Conservation (phyloP, 23 tunicate genomes). For the Phallusia fumigata region DNA sequence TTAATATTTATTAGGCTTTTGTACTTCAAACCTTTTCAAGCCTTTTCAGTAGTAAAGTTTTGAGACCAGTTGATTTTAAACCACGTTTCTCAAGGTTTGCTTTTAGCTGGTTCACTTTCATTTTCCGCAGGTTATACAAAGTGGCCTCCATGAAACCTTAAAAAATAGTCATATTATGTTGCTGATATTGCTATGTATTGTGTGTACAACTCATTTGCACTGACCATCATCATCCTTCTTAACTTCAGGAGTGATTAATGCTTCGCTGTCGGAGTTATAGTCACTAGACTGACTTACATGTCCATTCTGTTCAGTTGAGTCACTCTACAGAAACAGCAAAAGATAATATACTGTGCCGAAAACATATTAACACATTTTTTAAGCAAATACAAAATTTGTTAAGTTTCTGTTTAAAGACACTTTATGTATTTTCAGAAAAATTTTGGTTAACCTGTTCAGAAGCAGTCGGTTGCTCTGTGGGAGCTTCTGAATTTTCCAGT, state of each 20-base stretch:
- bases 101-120: conserved; percentile 74
- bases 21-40: conserved; percentile 85
- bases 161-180: background rate
- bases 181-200: too few species aligned
- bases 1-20: too few species aligned
- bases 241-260: conserved; percentile 42
- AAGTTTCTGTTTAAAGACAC: too few species aligned
- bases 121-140: conserved; percentile 76
- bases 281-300: conserved; percentile 17
- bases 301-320: conserved; percentile 25
- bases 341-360: background rate
- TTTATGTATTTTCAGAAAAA: too few species aligned
- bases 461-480: background rate
- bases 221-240: conserved; percentile 37
- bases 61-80: conserved; percentile 63
- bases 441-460: conserved; percentile 4
- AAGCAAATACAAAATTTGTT: too few species aligned
- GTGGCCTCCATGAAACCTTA: conserved; percentile 76
- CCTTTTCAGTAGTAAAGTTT: conserved; percentile 82
- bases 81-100: conserved; percentile 74
- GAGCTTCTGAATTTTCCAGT: background rate
- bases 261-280: conserved; percentile 22
- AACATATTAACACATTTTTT: too few species aligned
- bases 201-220: background rate
- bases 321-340: background rate